Percentiles rank a stretch among this genome's conserved stretches.
These are phyloP conservation scores for Penaeus monodon DNA, from an alignment of 2,888 invertebrate genomes.

Conservation along the genomic window DNA sequence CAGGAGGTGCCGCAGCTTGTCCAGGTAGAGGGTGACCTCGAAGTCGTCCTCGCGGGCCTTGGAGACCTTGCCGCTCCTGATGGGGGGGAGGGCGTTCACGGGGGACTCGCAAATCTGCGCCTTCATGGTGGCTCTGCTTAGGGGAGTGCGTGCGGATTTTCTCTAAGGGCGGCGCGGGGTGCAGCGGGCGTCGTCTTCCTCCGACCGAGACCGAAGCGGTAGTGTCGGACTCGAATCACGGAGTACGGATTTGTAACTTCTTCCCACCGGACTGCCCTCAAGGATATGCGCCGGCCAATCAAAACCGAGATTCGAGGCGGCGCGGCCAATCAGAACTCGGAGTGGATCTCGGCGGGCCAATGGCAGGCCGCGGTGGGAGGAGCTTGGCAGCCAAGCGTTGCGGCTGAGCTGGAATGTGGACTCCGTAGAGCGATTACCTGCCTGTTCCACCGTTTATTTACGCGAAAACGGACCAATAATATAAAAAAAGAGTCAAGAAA, in stretches of 20 bases:
- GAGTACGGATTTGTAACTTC: too few relatives aligned
- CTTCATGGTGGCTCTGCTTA: slow-evolving; percentile 27
- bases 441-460: slow-evolving; percentile 28
- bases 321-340: slow-evolving; percentile 34
- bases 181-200: too few relatives aligned
- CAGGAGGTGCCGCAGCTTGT: slow-evolving; percentile 49
- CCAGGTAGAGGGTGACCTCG: slow-evolving; percentile 47
- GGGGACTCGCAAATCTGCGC: slow-evolving; percentile 45
- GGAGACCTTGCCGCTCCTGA: slow-evolving; percentile 52
- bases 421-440: background rate
- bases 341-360: slow-evolving; percentile 10
- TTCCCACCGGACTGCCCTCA: slow-evolving; percentile 11
- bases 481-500: background rate
- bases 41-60: slow-evolving; percentile 49
- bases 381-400: slow-evolving; percentile 37
- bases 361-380: slow-evolving; percentile 30
- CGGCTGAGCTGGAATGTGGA: slow-evolving; percentile 42
- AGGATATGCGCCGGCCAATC: slow-evolving; percentile 38
- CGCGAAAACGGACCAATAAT: background rate
- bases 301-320: slow-evolving; percentile 22
- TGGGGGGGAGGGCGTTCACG: slow-evolving; percentile 33
- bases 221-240: too few relatives aligned
- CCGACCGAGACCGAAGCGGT: too few relatives aligned
- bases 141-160: too few relatives aligned
- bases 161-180: too few relatives aligned